These are phyloP conservation scores for Cetoscarus ocellatus DNA, from an alignment of 2,797 vertebrate species.

Conservation along the genomic window DNA sequence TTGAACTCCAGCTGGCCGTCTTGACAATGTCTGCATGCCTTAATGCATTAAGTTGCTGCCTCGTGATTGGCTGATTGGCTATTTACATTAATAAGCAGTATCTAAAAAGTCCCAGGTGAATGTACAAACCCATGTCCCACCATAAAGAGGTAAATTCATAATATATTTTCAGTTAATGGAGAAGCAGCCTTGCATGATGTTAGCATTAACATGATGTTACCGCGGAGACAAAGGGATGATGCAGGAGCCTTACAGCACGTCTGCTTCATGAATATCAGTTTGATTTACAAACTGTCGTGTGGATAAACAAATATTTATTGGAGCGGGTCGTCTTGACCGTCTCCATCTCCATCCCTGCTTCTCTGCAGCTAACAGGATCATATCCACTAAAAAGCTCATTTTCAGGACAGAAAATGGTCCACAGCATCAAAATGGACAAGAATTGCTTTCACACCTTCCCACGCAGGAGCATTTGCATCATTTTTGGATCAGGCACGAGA, in stretches of 20 bases:
- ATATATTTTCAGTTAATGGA: neutral
- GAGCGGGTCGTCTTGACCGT: conserved; percentile 29
- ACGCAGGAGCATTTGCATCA: conserved; percentile 58
- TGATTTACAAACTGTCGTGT: conserved; percentile 10
- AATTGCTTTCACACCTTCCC: conserved; percentile 75
- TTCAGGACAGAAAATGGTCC: conserved; percentile 50
- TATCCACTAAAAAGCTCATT: conserved; percentile 59
- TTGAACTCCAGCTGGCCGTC: no score
- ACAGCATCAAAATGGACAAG: conserved; percentile 52
- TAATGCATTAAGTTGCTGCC: no score
- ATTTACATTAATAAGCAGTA: no score
- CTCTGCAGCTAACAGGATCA: conserved; percentile 53
- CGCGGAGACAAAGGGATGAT: conserved; percentile 6
- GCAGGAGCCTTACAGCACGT: neutral
- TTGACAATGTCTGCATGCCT: no score
- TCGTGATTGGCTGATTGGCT: no score
- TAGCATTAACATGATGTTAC: neutral
- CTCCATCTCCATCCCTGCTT: conserved; percentile 45
- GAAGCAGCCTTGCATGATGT: neutral
- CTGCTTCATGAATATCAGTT: neutral
- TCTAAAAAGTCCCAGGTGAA: no score
- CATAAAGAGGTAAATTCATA: neutral
- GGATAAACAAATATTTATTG: conserved; percentile 25
- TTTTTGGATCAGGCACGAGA: conserved; percentile 54
- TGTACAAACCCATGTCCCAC: neutral